These are phyloP conservation scores for Microtus richardsoni DNA, from an alignment of 2,113 vertebrate genomes.

Conservation along the genomic window DNA sequence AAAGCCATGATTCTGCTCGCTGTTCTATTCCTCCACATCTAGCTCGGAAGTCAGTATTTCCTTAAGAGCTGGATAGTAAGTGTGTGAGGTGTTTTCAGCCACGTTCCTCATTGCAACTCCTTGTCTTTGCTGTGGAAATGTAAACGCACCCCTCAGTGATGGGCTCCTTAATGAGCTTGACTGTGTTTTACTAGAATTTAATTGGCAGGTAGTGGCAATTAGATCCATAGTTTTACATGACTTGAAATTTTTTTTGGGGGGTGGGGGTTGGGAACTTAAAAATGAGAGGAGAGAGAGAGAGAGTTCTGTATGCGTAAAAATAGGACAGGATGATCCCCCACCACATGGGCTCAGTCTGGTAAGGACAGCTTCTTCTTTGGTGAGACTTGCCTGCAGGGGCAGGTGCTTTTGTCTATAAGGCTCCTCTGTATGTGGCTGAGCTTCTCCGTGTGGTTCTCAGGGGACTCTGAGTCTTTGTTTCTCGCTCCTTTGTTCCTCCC, in stretches of 20 bases:
- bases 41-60: background rate
- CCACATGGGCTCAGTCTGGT: background rate
- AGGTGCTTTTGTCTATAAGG: background rate
- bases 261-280: background rate
- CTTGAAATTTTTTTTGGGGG: background rate
- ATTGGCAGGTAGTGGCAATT: background rate
- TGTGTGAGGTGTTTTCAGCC: background rate
- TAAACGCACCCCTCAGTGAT: background rate
- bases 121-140: background rate
- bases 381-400: background rate
- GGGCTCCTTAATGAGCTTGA: accelerated
- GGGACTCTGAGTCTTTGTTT: background rate
- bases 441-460: background rate
- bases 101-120: background rate
- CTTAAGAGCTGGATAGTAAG: background rate
- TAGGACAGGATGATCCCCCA: background rate
- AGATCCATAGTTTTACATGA: slow-evolving; percentile 4
- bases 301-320: background rate
- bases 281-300: background rate
- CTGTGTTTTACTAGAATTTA: background rate
- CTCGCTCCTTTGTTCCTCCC: background rate
- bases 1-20: background rate
- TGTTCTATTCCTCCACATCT: background rate
- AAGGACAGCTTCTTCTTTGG: background rate
- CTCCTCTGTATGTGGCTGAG: background rate